Conservation (phyloP, 92 coral and sea anemone species). For the Metridium senile region DNA sequence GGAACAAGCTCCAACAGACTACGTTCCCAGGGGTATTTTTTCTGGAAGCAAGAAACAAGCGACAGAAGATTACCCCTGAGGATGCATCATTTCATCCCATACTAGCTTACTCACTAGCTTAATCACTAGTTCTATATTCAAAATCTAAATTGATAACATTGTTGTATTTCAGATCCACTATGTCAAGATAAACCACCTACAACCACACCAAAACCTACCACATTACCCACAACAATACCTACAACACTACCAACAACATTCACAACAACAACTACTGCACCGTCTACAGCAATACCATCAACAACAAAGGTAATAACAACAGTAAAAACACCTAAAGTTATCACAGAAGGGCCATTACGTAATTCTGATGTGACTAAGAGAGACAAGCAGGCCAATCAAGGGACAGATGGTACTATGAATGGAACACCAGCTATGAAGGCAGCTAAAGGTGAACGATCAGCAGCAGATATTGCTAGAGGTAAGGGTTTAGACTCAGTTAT, state of each 20-base stretch:
- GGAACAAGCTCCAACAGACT: too few species aligned
- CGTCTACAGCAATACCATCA: slow-evolving; percentile 1
- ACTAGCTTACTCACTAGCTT: too few species aligned
- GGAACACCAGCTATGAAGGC: slow-evolving; percentile 18
- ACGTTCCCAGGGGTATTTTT: too few species aligned
- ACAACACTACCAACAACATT: slow-evolving; percentile 26
- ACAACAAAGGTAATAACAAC: slow-evolving; percentile 8
- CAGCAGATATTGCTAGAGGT: slow-evolving; percentile 37
- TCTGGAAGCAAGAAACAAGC: too few species aligned
- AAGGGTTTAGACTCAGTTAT: background rate
- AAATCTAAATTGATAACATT: background rate
- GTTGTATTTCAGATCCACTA: slow-evolving; percentile 31
- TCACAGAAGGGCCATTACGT: background rate
- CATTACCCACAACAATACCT: slow-evolving; percentile 22
- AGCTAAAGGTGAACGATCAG: slow-evolving; percentile 13
- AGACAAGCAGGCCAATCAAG: background rate
- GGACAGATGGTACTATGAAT: background rate
- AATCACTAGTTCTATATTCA: too few species aligned
- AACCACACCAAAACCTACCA: slow-evolving; percentile 18
- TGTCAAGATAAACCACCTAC: slow-evolving; percentile 24
- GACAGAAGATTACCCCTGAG: too few species aligned
- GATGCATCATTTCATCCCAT: too few species aligned
- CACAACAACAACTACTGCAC: slow-evolving; percentile 8
- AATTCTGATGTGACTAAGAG: slow-evolving; percentile 3
- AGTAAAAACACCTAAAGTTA: background rate